Evolutionary conservation across 2,888 invertebrate genomes (phyloP).

Genomic region (Carabus problematicus): DNA sequence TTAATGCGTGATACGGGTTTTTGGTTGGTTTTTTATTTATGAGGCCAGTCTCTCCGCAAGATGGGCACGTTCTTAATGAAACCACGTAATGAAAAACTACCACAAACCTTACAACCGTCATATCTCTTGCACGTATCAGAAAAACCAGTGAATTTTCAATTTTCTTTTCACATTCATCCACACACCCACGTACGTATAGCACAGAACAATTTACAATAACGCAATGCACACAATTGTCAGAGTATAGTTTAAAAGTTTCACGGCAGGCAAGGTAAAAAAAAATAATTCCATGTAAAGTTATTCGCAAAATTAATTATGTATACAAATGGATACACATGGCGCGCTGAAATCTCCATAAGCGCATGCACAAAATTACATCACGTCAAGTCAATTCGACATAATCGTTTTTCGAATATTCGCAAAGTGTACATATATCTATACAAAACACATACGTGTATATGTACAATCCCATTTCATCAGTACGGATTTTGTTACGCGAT

Average conservation of each 20-base stretch:
- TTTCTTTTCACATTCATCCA: no score
- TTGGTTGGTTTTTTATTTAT: constrained; percentile 22
- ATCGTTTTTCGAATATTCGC: constrained; percentile 31
- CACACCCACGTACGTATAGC: no score
- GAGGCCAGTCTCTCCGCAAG: not conserved
- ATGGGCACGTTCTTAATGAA: constrained; percentile 21
- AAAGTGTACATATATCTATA: constrained; percentile 4
- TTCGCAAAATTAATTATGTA: constrained; percentile 41
- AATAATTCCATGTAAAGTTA: constrained; percentile 35
- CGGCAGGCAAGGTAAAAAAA: constrained; percentile 9
- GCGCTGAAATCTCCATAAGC: constrained; percentile 35
- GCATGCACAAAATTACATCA: constrained; percentile 38
- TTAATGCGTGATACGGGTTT: constrained; percentile 6
- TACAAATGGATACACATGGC: constrained; percentile 41
- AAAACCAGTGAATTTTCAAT: no score
- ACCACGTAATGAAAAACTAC: constrained; percentile 32
- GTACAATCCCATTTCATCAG: constrained; percentile 30
- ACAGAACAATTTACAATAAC: no score
- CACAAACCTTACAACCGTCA: not conserved
- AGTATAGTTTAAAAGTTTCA: constrained; percentile 4
- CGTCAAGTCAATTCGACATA: constrained; percentile 31
- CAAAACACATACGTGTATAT: constrained; percentile 24
- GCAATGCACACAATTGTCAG: constrained; percentile 5
- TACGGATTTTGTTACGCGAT: constrained; percentile 8
- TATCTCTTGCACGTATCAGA: no score